These are phyloP conservation scores for Sepiola atlantica DNA, from an alignment of 2,888 invertebrate genomes.

Conservation along the genomic window DNA sequence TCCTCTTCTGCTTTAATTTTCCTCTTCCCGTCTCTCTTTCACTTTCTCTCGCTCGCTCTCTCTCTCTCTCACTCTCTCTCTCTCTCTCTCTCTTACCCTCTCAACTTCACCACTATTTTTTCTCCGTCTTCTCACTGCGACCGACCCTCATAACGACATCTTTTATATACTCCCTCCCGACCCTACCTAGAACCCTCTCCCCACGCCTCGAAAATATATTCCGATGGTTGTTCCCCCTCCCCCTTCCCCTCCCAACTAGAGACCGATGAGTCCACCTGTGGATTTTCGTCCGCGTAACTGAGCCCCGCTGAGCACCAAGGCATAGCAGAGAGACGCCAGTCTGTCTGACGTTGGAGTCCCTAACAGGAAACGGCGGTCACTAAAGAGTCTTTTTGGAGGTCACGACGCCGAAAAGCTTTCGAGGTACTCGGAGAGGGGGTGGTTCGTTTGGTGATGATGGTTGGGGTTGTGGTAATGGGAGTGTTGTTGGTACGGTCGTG, in stretches of 20 bases:
- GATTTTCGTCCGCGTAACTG: conserved; percentile 1
- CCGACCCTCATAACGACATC: not conserved
- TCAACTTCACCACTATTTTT: not conserved
- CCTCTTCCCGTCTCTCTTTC: not conserved
- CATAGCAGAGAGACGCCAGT: not conserved
- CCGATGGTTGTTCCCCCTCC: not conserved
- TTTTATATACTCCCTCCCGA: no score
- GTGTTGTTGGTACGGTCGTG: not conserved
- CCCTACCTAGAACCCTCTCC: not conserved
- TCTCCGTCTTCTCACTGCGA: no score
- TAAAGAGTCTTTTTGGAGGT: not conserved
- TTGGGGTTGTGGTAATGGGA: not conserved
- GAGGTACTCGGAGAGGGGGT: not conserved
- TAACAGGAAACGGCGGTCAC: conserved; percentile 13
- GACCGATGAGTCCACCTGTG: not conserved
- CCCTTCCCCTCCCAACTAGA: conserved; percentile 12
- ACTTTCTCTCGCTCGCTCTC: not conserved
- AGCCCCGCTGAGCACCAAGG: conserved; percentile 32
- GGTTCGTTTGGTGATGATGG: not conserved
- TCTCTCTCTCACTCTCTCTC: not conserved
- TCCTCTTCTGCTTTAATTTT: no score
- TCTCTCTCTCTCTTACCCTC: not conserved
- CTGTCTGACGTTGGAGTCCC: conserved; percentile 4
- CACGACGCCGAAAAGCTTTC: not conserved
- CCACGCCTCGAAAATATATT: no score